Evolutionary conservation across 2,888 invertebrate species (phyloP).

Genomic region (Lepidocyrtoides sp.): DNA sequence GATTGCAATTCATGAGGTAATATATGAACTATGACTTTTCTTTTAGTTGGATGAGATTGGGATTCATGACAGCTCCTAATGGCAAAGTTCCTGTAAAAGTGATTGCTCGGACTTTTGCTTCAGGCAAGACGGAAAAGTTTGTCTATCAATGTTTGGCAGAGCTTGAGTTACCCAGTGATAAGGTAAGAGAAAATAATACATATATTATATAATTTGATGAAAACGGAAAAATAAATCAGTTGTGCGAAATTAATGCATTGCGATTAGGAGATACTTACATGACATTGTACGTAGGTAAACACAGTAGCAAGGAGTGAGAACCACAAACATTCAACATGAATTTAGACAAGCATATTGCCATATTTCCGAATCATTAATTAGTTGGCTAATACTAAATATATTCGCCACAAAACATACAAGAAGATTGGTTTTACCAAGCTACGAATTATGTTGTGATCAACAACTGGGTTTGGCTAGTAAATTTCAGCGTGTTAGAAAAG

Average conservation of each 20-base stretch:
- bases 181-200: slow-evolving; percentile 87
- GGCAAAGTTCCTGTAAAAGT: slow-evolving; percentile 99
- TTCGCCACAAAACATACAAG: not conserved
- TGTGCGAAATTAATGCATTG: no score
- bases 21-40: slow-evolving; percentile 47
- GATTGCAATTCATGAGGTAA: not conserved
- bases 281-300: no score
- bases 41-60: slow-evolving; percentile 99
- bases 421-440: not conserved
- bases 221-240: not conserved
- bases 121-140: slow-evolving; percentile 99
- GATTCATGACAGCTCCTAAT: slow-evolving; percentile 96
- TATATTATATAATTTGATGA: slow-evolving; percentile 6
- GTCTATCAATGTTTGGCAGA: slow-evolving; percentile 98
- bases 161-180: slow-evolving; percentile 96
- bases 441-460: no score
- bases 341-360: no score
- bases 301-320: no score
- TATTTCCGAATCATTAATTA: no score
- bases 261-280: no score
- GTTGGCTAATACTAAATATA: not conserved
- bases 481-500: no score
- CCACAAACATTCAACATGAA: no score
- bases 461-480: no score
- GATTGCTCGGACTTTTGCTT: slow-evolving; percentile 98